Base-by-base conservation (phyloP, 30 jellyfish, hydroid and myxozoan genomes). In the Aurelia aurita region DNA sequence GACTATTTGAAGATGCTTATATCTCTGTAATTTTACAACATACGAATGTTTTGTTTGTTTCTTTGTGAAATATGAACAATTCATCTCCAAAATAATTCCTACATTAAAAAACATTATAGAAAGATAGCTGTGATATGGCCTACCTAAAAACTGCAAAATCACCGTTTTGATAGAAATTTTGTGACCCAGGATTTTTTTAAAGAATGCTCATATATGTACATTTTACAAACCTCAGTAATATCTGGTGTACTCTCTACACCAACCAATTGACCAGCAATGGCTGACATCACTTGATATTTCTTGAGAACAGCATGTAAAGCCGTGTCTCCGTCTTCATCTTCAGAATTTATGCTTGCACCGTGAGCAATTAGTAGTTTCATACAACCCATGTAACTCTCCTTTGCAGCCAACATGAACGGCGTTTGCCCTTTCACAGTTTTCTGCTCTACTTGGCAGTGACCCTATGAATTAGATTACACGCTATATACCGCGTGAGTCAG, bases 311-410 rank as follows among this genome's bases (percentile, higher is more conserved):
- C 34, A 23, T 31, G 84, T 20, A 67, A 69, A 22, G 85, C 29
- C 0, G 85, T 80, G 35, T 80, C 84, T 18, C 91, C 91, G 21
- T 80, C 91, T 23, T 49, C 66, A 39, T 57, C 74, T 23, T 46
- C 75, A 21, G 45, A 26, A 80, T 64, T 49, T 22, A 62, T 44
- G 26, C 45, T 62, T n/a, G 91, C 91, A 3, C 91, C 91, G 34
- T 43, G 85, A 25, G 64, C 58, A 14, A 63, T 11, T 53, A 80
- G 74, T 10, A 58, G 8, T 55, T 80, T 80, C 74, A 80, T 60
- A 27, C 43, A 35, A n/a, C 76, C 84, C 84, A 80, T 26, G 73
- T 60, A 80, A 15, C 91, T 85, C 45, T 80, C 91, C 18, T 20
- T 34, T 11, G 85, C 74, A 22, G 91, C 91, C 14, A 80, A 43